These are phyloP conservation scores for Anguilla pacifica DNA, from an alignment of 2,797 vertebrate species.

Conservation along the genomic window DNA sequence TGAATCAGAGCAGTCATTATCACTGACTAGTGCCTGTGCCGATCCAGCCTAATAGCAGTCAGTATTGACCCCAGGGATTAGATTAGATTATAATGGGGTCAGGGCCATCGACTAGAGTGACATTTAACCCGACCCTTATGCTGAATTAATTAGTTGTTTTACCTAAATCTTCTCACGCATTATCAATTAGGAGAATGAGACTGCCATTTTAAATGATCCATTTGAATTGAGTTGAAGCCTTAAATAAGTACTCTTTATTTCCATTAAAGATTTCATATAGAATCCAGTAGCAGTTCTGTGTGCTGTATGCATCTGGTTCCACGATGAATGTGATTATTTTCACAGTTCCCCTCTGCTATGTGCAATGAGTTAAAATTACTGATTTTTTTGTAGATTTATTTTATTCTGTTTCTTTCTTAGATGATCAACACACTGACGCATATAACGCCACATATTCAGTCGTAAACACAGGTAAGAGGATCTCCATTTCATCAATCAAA, in stretches of 20 bases:
- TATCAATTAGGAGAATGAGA: not conserved
- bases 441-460: conserved; percentile 88
- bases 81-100: not conserved
- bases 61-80: not conserved
- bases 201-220: not conserved
- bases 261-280: not conserved
- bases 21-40: not conserved
- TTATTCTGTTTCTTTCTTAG: conserved; percentile 66
- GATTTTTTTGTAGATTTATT: too few relatives aligned
- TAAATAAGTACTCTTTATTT: not conserved
- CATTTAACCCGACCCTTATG: not conserved
- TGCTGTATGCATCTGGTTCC: not conserved
- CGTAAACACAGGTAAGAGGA: conserved; percentile 80
- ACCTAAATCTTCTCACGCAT: not conserved
- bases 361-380: not conserved
- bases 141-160: not conserved
- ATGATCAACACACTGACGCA: conserved; percentile 87
- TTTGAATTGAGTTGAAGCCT: not conserved
- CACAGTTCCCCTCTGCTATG: not conserved
- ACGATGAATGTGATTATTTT: not conserved
- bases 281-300: not conserved
- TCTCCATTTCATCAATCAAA: not conserved
- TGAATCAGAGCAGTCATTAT: not conserved
- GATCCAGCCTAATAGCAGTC: not conserved
- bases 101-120: not conserved